Evolutionary conservation across 1,140 invertebrate species (phyloP).

Genomic region (Aphidius gifuensis): DNA sequence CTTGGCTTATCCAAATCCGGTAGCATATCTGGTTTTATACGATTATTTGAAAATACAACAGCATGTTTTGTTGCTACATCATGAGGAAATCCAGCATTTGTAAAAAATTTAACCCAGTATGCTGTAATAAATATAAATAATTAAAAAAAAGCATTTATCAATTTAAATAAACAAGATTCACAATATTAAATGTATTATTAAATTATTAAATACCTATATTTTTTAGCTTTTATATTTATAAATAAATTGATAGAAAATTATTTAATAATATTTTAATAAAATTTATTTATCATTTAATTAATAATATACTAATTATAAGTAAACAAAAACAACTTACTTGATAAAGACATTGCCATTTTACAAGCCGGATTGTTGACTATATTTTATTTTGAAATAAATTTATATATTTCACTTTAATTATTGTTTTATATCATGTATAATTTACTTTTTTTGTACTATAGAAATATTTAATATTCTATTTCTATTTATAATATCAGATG

Average conservation of each 20-base stretch:
- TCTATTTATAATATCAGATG: too few relatives aligned
- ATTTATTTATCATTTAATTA: not conserved
- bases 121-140: slow-evolving; percentile 39
- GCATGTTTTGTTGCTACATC: slow-evolving; percentile 70
- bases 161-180: not conserved
- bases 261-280: not conserved
- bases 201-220: not conserved
- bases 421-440: too few relatives aligned
- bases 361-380: not conserved
- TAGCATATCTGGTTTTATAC: slow-evolving; percentile 72
- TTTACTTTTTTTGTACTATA: too few relatives aligned
- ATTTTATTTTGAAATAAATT: not conserved
- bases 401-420: not conserved
- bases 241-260: not conserved
- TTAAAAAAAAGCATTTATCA: not conserved
- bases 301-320: not conserved
- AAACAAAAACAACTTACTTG: slow-evolving; percentile 12
- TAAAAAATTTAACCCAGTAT: slow-evolving; percentile 70
- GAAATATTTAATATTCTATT: too few relatives aligned
- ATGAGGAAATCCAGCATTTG: slow-evolving; percentile 65
- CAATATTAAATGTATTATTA: not conserved
- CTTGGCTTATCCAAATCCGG: slow-evolving; percentile 72
- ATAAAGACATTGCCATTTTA: slow-evolving; percentile 17
- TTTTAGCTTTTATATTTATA: not conserved
- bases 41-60: slow-evolving; percentile 70